These are phyloP conservation scores for Musca vetustissima DNA, from an alignment of 1,140 invertebrate species.

Conservation along the genomic window DNA sequence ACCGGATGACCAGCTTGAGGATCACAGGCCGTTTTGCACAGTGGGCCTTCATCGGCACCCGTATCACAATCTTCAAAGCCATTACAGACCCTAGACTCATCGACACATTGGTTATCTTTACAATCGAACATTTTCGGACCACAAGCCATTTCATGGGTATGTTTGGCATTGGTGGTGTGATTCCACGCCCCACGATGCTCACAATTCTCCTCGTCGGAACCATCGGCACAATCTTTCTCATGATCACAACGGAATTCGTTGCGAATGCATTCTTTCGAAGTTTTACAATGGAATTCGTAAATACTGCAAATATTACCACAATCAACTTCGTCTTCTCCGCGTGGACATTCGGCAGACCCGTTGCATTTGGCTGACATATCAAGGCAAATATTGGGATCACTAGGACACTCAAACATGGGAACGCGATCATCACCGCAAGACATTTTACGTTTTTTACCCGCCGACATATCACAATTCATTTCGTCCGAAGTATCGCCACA, in stretches of 20 bases:
- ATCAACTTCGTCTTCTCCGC: constrained; percentile 65
- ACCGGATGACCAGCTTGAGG: constrained; percentile 30
- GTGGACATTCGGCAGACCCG: constrained; percentile 69
- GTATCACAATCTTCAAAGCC: constrained; percentile 64
- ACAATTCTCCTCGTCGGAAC: constrained; percentile 65
- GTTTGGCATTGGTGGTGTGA: constrained; percentile 15
- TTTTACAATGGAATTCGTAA: constrained; percentile 61
- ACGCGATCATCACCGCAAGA: constrained; percentile 31
- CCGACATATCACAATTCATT: constrained; percentile 48
- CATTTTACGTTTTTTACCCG: constrained; percentile 26
- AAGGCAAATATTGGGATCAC: constrained; percentile 60
- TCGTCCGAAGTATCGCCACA: constrained; percentile 61
- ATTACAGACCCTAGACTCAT: constrained; percentile 62
- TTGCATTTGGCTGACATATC: constrained; percentile 63
- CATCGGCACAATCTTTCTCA: constrained; percentile 66
- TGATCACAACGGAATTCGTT: constrained; percentile 69
- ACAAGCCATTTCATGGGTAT: constrained; percentile 31
- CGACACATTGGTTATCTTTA: constrained; percentile 61
- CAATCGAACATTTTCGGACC: constrained; percentile 52
- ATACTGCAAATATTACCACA: constrained; percentile 57
- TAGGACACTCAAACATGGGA: constrained; percentile 61
- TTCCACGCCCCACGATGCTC: constrained; percentile 45
- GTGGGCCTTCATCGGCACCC: constrained; percentile 45
- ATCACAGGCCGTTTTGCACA: constrained; percentile 41
- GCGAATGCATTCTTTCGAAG: constrained; percentile 60